Evolutionary conservation across 2,888 invertebrate genomes (phyloP).

Genomic region (Ceraclea dissimilis): DNA sequence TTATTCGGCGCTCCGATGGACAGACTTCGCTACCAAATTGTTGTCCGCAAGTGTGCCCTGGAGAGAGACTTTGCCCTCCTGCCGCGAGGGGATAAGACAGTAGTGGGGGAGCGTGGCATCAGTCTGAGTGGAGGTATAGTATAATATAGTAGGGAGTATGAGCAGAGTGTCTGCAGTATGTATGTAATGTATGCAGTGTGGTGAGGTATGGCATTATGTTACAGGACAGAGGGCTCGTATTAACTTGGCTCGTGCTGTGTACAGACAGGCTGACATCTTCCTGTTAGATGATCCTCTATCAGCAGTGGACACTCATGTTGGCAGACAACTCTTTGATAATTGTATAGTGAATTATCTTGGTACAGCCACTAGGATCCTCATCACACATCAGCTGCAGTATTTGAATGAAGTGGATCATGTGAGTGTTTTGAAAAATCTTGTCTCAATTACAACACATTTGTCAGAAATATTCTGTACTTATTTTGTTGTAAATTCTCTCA

Average conservation of each 20-base stretch:
- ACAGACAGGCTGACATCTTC: conserved; percentile 79
- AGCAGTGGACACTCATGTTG: conserved; percentile 90
- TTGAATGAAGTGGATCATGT: conserved; percentile 52
- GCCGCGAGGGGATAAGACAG: conserved; percentile 76
- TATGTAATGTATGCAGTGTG: too few relatives aligned
- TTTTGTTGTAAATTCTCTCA: too few relatives aligned
- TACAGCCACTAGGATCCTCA: conserved; percentile 65
- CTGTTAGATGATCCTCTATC: conserved; percentile 86
- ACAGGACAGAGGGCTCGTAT: conserved; percentile 84
- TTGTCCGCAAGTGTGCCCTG: conserved; percentile 63
- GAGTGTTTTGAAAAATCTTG: conserved; percentile 1
- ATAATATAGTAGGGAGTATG: too few relatives aligned
- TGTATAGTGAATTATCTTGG: conserved; percentile 61
- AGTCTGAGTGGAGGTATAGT: conserved; percentile 77
- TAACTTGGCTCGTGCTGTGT: conserved; percentile 79
- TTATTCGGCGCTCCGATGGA: conserved; percentile 77
- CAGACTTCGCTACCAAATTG: conserved; percentile 55
- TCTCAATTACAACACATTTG: background rate
- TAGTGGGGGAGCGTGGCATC: conserved; percentile 81
- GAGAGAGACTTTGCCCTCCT: conserved; percentile 67
- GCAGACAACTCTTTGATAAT: conserved; percentile 79
- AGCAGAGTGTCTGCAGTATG: too few relatives aligned
- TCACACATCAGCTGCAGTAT: conserved; percentile 70
- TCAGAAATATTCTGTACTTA: too few relatives aligned
- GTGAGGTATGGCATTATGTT: too few relatives aligned